Conservation (phyloP, 2,113 vertebrate genomes). For the Tyrannus savana region DNA sequence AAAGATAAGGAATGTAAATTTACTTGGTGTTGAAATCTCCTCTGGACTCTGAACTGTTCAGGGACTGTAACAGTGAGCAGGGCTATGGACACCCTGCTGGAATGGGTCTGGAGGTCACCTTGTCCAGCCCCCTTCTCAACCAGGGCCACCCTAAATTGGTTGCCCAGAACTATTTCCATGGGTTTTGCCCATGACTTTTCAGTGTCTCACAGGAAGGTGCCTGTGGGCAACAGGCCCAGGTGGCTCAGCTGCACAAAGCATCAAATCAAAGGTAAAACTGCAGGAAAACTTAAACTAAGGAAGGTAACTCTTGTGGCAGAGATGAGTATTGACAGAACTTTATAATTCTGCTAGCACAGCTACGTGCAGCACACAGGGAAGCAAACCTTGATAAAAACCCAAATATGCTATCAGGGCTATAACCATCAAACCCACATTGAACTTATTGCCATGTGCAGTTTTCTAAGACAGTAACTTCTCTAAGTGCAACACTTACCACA, state of each 20-base stretch:
- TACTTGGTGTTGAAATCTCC: accelerated
- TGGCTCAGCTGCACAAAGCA: background rate
- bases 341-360: background rate
- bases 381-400: background rate
- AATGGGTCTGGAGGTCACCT: accelerated
- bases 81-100: accelerated
- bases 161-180: accelerated
- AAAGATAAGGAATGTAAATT: accelerated
- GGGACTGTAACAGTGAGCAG: accelerated
- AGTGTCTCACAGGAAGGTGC: accelerated
- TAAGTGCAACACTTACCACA: background rate
- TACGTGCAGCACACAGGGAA: background rate
- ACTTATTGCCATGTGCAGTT: accelerated
- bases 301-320: accelerated
- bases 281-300: background rate
- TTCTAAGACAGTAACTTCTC: background rate
- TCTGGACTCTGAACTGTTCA: background rate
- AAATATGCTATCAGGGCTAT: accelerated
- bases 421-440: background rate
- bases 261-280: accelerated
- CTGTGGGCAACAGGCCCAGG: background rate
- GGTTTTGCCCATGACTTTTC: accelerated
- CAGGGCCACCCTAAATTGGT: accelerated
- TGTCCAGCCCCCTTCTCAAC: accelerated
- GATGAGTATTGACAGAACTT: background rate